Base-by-base conservation (phyloP, 2,888 invertebrate genomes). In the Sesamia inferens region DNA sequence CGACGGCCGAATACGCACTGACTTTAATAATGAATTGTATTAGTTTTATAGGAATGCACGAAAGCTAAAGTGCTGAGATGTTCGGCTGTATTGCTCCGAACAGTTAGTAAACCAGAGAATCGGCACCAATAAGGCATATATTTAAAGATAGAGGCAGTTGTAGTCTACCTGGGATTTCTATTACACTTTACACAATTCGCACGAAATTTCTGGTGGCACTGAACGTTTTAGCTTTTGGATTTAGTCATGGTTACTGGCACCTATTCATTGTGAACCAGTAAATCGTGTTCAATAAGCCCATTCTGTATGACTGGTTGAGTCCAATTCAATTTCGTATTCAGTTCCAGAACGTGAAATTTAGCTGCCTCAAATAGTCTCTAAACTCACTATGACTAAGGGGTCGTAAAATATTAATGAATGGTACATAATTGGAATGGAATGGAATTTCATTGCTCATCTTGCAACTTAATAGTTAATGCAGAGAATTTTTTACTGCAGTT, bases 281-380 rank as follows among this genome's bases (percentile, higher is more conserved):
- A 87, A 79, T 84, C 77, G 77, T 83, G 84, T 88, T 89, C 86
- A 87, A 85, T 88, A 88, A 84, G 76, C 78, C 76, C 77, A 77
- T 84, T 86, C 79, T 76, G 75, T 82, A 74, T 84, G 78, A 87
- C 79, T 87, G 78, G 80, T 74, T 84, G 85, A 85, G 88, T 86
- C 83, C 88, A 90, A 91, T 91, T 89, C 87, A 86, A 89, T 91
- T 90, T 88, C 75, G 72, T 87, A 88, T 90, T 85, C 85, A 84
- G 83, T 77, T 68, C 73, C 79, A 66, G 76, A 79, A 74, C 82
- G 81, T 83, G 84, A 81, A 88, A 86, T 88, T 83, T 71, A 79
- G 74, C 85, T 80, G 67, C 77, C 68, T 78, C 73, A 71, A 81
- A 84, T 77, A 76, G 72, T 74, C 74, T 71, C 75, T 79, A 76